Evolutionary conservation across 2,888 invertebrate genomes (phyloP).

Genomic region (Epistrophe eligans): DNA sequence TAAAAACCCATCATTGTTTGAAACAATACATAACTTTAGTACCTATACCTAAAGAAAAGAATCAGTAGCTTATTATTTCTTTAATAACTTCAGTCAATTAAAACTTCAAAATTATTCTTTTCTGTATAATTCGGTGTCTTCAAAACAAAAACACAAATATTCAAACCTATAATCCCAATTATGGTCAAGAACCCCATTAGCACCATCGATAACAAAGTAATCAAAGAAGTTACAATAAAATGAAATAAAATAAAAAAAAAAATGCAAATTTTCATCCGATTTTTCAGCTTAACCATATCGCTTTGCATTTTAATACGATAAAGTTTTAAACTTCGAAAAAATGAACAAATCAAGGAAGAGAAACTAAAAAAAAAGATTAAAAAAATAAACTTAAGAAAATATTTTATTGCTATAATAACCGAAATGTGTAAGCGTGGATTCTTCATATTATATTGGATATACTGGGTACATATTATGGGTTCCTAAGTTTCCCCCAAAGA

Average conservation of each 20-base stretch:
- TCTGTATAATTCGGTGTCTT: conserved; percentile 22
- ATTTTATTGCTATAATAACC: conserved; percentile 72
- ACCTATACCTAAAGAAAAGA: neutral
- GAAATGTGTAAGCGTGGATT: conserved; percentile 62
- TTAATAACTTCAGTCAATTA: conserved; percentile 39
- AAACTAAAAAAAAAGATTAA: conserved; percentile 11
- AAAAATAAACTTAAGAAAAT: conserved; percentile 59
- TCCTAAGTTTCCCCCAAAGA: conserved; percentile 59
- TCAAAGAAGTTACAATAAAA: conserved; percentile 56
- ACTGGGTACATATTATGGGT: conserved; percentile 28
- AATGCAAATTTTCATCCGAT: conserved; percentile 73
- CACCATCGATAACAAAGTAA: conserved; percentile 70
- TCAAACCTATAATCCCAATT: conserved; percentile 33
- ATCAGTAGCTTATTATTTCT: conserved; percentile 49
- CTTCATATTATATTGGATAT: neutral
- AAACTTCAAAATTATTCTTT: conserved; percentile 28
- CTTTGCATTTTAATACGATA: conserved; percentile 74
- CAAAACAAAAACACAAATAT: neutral
- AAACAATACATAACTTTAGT: neutral
- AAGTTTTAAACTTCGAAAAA: conserved; percentile 50
- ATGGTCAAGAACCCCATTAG: conserved; percentile 74
- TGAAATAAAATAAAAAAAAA: conserved; percentile 43
- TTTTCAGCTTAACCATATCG: conserved; percentile 61
- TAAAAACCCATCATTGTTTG: neutral
- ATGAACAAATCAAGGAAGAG: conserved; percentile 57